Conservation (phyloP, 2,888 invertebrate genomes). For the Drosophila stalkeri region DNA sequence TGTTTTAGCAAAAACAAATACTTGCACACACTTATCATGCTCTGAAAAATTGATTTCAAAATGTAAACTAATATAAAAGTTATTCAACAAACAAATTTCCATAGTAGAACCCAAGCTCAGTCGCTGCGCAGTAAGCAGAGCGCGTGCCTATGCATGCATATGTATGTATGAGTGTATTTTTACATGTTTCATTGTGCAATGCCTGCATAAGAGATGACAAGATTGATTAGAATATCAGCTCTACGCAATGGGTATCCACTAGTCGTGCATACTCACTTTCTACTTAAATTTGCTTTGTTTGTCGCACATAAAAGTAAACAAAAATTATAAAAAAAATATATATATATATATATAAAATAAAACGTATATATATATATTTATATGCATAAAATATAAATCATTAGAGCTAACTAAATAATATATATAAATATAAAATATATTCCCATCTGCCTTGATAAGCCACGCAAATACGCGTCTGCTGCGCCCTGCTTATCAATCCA, state of each 20-base stretch:
- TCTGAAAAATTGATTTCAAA: too few relatives aligned
- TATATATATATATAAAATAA: neutral
- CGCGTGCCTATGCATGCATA: too few relatives aligned
- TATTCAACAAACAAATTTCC: too few relatives aligned
- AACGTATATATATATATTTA: neutral
- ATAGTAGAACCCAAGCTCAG: too few relatives aligned
- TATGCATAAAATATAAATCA: neutral
- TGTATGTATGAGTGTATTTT: too few relatives aligned
- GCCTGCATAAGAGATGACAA: too few relatives aligned
- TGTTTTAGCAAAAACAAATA: too few relatives aligned
- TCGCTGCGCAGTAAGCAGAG: too few relatives aligned
- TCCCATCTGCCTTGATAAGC: constrained; percentile 6
- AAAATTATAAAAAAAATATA: neutral
- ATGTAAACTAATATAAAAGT: too few relatives aligned
- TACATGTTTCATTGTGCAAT: too few relatives aligned
- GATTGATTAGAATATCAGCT: too few relatives aligned
- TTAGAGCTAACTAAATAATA: neutral
- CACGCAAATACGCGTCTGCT: constrained; percentile 1
- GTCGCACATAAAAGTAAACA: neutral
- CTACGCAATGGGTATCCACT: neutral
- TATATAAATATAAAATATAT: constrained; percentile 2
- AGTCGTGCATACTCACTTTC: neutral
- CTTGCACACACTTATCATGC: too few relatives aligned
- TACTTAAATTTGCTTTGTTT: neutral
- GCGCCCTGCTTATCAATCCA: constrained; percentile 2